Evolutionary conservation across 2,888 invertebrate genomes (phyloP), one percentile per base, ranked within the genome.

Genomic region (Apamea epomidion): DNA sequence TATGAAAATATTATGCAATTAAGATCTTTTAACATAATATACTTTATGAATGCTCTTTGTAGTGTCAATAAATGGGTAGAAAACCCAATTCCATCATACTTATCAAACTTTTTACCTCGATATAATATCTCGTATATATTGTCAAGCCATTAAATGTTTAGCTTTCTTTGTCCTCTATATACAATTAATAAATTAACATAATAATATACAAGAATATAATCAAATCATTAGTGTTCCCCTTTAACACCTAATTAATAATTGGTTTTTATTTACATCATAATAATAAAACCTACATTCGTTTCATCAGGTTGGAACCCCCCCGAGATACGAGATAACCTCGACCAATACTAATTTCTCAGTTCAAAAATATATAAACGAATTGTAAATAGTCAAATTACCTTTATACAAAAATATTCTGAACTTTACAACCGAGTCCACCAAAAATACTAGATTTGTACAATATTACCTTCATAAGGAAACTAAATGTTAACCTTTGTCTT

Each of bases 391-490:
- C 69, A 70, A 82, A 83, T 83, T 70, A 79, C 71, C 77, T 85
- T 75, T 60, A 79, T 80, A 84, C 42, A 84, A 82, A 77, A 83
- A 90, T 77, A 85, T 81, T 81, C 70, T 74, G 62, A 87, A 90
- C 77, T 78, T 84, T 86, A 87, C 82, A 87, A 81, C 72, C 73
- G 14, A 80, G n/a, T 74, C 76, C 79, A 78, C 81, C 48, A 82
- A 88, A 60, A 88, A 89, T 91, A 90, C 86, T 89, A 87, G 71
- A 82, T 90, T 91, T 90, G 85, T 91, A 92, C 90, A 91, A 86
- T 85, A 80, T 76, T 87, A 83, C 88, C 90, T 87, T 89, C 78
- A 45, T 58, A 87, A 87, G 88, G 82, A 84, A 88, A 90, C 76
- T 81, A 82, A 89, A 85, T 83, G 74, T 78, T 79, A 76, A 83